phyloP scores from a whole-genome alignment of 2,113 vertebrate species.

The Menidia beryllina region DNA sequence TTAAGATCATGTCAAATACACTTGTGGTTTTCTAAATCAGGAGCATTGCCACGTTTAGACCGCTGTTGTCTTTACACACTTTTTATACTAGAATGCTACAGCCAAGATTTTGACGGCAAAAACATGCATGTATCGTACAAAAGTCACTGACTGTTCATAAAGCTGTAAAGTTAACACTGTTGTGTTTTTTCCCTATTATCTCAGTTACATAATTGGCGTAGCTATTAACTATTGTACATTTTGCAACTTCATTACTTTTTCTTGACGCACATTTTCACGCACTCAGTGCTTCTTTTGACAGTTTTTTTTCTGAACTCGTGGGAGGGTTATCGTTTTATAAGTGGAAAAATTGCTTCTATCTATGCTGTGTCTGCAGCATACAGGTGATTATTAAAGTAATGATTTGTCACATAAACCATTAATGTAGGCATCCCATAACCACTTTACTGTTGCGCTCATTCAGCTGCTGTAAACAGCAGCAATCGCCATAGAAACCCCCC shows the following conservation, averaged over 20 bases:
- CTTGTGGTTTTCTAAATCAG: not conserved
- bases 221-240: not conserved
- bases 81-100: slow-evolving; percentile 7
- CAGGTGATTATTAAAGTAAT: slow-evolving; percentile 12
- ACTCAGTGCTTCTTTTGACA: not conserved
- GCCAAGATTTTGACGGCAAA: slow-evolving; percentile 4
- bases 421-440: slow-evolving; percentile 16
- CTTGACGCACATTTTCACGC: not conserved
- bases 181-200: not conserved
- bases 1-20: no score
- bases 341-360: not conserved
- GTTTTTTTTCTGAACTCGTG: not conserved
- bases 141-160: not conserved
- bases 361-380: not conserved
- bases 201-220: not conserved
- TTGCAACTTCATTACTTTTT: not conserved
- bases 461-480: slow-evolving; percentile 42
- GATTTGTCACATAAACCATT: slow-evolving; percentile 7
- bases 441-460: slow-evolving; percentile 33
- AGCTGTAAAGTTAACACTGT: not conserved
- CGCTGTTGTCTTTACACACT: not conserved
- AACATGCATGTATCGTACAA: not conserved
- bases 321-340: slow-evolving; percentile 1
- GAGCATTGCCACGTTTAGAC: not conserved
- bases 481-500: slow-evolving; percentile 57